Conservation (phyloP, 2,797 vertebrate species). For the Sebastes ruberrimus region DNA sequence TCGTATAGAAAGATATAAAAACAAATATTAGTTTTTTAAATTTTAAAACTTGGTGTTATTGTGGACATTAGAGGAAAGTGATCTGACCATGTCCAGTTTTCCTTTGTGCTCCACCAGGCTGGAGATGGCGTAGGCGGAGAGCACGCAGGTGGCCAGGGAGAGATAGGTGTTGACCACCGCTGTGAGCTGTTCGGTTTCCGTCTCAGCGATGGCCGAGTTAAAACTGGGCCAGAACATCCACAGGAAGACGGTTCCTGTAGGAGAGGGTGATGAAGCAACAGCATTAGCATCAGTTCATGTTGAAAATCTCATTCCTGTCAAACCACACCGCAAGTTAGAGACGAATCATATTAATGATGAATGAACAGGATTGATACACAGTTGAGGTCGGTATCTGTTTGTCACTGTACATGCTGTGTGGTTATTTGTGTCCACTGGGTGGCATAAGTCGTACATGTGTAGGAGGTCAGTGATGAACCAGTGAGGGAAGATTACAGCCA, state of each 20-base stretch:
- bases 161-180: conserved; percentile 94
- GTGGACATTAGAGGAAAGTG: background rate
- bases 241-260: conserved; percentile 92
- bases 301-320: background rate
- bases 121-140: conserved; percentile 90
- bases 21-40: background rate
- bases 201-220: conserved; percentile 90
- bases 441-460: conserved; percentile 20
- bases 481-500: background rate
- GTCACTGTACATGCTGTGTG: background rate
- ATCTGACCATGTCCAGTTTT: conserved; percentile 92
- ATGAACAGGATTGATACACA: background rate
- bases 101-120: conserved; percentile 89
- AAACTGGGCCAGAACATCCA: conserved; percentile 99
- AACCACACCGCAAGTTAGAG: background rate
- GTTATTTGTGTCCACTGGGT: conserved; percentile 54
- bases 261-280: background rate
- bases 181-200: conserved; percentile 62
- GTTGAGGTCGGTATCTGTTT: background rate
- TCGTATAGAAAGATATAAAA: background rate
- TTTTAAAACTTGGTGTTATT: background rate
- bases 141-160: conserved; percentile 89
- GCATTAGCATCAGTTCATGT: background rate
- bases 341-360: background rate
- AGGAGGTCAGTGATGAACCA: background rate